These are phyloP conservation scores for Watsonalla cultraria DNA, from an alignment of 2,888 invertebrate species.

Conservation along the genomic window DNA sequence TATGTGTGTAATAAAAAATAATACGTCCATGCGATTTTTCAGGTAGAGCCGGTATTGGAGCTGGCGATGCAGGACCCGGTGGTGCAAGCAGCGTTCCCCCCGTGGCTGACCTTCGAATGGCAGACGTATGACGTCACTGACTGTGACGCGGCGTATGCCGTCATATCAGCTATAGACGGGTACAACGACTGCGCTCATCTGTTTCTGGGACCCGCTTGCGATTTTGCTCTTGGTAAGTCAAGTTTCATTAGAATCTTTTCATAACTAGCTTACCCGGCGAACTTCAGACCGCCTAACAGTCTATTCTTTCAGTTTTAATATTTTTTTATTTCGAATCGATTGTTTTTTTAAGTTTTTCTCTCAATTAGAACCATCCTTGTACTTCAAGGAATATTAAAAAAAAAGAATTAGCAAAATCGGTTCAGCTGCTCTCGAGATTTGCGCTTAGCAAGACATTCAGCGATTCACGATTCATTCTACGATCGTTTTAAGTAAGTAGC, in stretches of 20 bases:
- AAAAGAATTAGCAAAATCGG: too few species aligned
- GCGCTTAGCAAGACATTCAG: too few species aligned
- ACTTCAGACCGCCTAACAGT: too few species aligned
- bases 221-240: conserved; percentile 87
- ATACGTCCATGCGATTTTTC: conserved; percentile 10
- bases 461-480: too few species aligned
- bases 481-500: not conserved
- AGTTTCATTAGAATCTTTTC: not conserved
- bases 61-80: conserved; percentile 79
- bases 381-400: too few species aligned
- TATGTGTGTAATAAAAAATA: too few species aligned
- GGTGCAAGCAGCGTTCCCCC: conserved; percentile 73
- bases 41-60: conserved; percentile 81
- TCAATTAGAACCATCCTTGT: too few species aligned
- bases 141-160: conserved; percentile 85
- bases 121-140: conserved; percentile 81
- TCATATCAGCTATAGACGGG: conserved; percentile 85
- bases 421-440: too few species aligned
- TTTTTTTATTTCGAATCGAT: too few species aligned
- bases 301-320: too few species aligned
- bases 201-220: conserved; percentile 89
- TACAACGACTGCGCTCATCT: conserved; percentile 86
- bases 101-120: conserved; percentile 80
- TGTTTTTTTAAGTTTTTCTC: too few species aligned
- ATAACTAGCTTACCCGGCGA: too few species aligned